Evolutionary conservation across 2,113 vertebrate species (phyloP).

Genomic region (Tragelaphus imberbis): DNA sequence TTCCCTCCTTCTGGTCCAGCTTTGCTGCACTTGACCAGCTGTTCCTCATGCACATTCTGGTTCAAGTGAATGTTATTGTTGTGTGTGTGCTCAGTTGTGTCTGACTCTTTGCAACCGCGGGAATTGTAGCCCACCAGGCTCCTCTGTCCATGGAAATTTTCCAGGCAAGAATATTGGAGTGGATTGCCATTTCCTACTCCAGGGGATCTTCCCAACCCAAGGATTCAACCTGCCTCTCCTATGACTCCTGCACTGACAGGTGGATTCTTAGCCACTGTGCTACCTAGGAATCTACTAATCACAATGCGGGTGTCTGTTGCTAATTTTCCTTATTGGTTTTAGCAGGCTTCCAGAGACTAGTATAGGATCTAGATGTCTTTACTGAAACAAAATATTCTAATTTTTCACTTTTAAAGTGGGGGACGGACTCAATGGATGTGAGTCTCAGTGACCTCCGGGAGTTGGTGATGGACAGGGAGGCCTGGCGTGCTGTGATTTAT

Average conservation of each 20-base stretch:
- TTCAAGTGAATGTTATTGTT: background rate
- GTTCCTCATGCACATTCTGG: background rate
- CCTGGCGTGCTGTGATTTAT: too few relatives aligned
- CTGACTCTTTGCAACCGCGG: background rate
- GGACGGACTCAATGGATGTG: too few relatives aligned
- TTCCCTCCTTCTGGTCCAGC: background rate
- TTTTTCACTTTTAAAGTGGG: background rate
- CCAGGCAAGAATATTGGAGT: background rate
- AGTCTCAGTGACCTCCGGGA: too few relatives aligned
- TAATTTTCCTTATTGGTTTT: background rate
- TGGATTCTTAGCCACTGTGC: background rate
- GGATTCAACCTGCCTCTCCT: background rate
- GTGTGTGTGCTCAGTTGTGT: background rate
- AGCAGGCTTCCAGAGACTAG: background rate
- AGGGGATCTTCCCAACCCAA: background rate
- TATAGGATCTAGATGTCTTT: background rate
- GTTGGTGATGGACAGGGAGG: too few relatives aligned
- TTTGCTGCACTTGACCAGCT: too few relatives aligned
- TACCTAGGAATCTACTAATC: background rate
- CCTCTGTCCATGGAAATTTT: background rate
- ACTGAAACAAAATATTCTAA: background rate
- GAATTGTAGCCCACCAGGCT: background rate
- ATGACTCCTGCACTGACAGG: background rate
- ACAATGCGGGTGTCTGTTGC: background rate
- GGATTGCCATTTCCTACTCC: background rate